Evolutionary conservation across 2,888 invertebrate species (phyloP).

Genomic region (Celastrina argiolus): DNA sequence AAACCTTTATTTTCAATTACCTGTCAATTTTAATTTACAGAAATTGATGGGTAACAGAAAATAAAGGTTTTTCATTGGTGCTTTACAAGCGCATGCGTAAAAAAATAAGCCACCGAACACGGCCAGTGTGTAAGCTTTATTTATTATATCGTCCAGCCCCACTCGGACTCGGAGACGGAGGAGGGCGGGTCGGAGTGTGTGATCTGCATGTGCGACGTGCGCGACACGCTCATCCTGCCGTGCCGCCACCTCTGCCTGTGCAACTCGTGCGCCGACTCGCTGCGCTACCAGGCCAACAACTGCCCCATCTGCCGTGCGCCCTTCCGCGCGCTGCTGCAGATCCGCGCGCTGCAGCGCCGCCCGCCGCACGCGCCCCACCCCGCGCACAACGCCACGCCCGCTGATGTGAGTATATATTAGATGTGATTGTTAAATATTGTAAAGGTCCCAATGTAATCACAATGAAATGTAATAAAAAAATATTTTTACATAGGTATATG

Average conservation of each 20-base stretch:
- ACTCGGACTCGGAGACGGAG: slow-evolving; percentile 90
- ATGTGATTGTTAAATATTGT: neutral
- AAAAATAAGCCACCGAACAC: too few species aligned
- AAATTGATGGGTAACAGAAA: too few species aligned
- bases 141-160: slow-evolving; percentile 49
- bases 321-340: slow-evolving; percentile 96
- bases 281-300: slow-evolving; percentile 98
- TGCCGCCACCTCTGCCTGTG: slow-evolving; percentile 99
- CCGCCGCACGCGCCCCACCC: slow-evolving; percentile 62
- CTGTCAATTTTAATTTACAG: too few species aligned
- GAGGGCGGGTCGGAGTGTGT: slow-evolving; percentile 99
- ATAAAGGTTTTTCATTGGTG: neutral
- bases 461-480: too few species aligned
- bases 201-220: slow-evolving; percentile 98
- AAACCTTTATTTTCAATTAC: too few species aligned
- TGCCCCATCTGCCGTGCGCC: slow-evolving; percentile 99
- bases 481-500: neutral
- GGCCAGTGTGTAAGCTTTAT: too few species aligned
- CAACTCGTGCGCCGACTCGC: slow-evolving; percentile 97
- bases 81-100: too few species aligned
- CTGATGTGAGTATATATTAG: slow-evolving; percentile 75
- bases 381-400: slow-evolving; percentile 35
- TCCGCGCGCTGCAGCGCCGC: slow-evolving; percentile 92
- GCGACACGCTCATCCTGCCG: slow-evolving; percentile 97
- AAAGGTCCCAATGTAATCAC: too few species aligned